Evolutionary conservation across 2,113 vertebrate species (phyloP), one percentile per base, ranked within the genome.

Genomic region (Pituophis catenifer): DNA sequence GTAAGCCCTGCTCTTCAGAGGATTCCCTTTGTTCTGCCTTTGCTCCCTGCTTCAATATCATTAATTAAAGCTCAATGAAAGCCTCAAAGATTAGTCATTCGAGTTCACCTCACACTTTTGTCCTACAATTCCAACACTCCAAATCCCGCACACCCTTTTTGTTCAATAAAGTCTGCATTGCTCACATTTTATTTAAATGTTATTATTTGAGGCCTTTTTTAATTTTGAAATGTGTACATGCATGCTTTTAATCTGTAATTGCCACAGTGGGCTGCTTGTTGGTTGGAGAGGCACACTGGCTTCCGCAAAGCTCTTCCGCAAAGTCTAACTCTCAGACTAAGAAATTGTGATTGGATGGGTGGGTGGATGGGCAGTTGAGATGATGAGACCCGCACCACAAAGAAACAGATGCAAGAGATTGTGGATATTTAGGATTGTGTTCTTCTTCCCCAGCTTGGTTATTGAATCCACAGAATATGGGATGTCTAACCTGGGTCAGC

Each of bases 371-470:
- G 33, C 75, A 81, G 17, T 21, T 81, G 75, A 21, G 3, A 44
- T 44, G 55, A 59, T 57, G 55, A 38, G 10, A 21, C 8, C 8
- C 10, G 1, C 54, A 5, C n/a, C n/a, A 62, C 88, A 3, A 21
- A 12, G 23, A 24, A 5, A 85, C 0, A 2, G 13, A 57, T 19
- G 33, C 13, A 86, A 29, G 92, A 87, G 81, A 44, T 8, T 38
- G 33, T 81, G 1, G 0, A 85, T 13, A n/a, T 50, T 94, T 50
- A 54, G 24, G 38, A 26, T 86, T 92, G 21, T 90, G 89, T 93
- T 70, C 21, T 53, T 93, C 38, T 59, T 86, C 93, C 90, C 53
- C 94, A 99, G 99, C 95, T 99, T 99, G 95, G 91, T 11, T 0
- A 88, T 99, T 94, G 97, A 98, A 85, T 59, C 89, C 0, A 44